Evolutionary conservation across 2,888 invertebrate species (phyloP).

Genomic region (Eupithecia inturbata): DNA sequence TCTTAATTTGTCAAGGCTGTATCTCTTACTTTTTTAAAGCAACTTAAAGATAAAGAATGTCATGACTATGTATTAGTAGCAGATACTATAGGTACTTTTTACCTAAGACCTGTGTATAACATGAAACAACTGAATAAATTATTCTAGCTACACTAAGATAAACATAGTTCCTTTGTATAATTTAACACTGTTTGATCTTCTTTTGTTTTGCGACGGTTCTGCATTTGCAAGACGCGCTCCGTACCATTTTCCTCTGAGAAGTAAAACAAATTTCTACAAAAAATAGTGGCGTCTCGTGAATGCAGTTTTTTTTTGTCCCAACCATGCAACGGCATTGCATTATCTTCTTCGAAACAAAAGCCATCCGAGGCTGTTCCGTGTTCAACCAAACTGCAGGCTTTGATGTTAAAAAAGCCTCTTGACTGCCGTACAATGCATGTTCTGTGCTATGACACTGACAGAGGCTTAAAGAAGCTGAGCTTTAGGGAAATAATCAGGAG

Average conservation of each 20-base stretch:
- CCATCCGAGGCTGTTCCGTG: neutral
- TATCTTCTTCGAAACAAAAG: constrained; percentile 7
- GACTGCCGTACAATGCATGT: constrained; percentile 58
- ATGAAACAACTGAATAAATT: too few relatives aligned
- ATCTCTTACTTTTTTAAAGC: too few relatives aligned
- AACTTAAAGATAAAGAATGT: too few relatives aligned
- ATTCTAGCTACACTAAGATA: neutral
- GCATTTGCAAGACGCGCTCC: neutral
- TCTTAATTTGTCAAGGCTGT: too few relatives aligned
- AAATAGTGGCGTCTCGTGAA: neutral
- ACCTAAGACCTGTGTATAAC: too few relatives aligned
- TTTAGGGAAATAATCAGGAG: too few relatives aligned
- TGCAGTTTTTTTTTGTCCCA: neutral
- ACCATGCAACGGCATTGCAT: constrained; percentile 7
- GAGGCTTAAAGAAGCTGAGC: constrained; percentile 20
- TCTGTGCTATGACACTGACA: constrained; percentile 27
- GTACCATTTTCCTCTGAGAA: neutral
- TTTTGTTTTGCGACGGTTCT: neutral
- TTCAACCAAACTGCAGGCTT: constrained; percentile 57
- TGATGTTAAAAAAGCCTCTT: constrained; percentile 72
- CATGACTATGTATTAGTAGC: too few relatives aligned
- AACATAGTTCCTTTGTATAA: neutral
- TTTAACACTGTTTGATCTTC: neutral
- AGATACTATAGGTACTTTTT: too few relatives aligned
- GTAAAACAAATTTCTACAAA: neutral